Conservation (phyloP, 2,888 invertebrate species). For the Malthinus flaveolus region DNA sequence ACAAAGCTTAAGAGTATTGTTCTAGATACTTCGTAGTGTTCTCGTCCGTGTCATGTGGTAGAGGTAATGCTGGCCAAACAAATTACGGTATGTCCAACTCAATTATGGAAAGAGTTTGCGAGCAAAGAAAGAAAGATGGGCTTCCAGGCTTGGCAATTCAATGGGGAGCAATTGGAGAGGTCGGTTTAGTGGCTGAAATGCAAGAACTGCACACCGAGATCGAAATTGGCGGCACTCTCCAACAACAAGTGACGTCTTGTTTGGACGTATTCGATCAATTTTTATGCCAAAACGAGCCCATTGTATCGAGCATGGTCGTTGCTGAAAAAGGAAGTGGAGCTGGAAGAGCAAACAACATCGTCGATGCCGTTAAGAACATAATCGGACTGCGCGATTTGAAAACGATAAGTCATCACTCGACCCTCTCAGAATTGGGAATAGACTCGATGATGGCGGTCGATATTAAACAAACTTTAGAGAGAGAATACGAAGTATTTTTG, state of each 20-base stretch:
- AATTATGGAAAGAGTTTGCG: slow-evolving; percentile 86
- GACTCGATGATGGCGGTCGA: slow-evolving; percentile 98
- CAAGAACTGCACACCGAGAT: slow-evolving; percentile 26
- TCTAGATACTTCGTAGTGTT: slow-evolving; percentile 82
- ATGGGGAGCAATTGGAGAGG: slow-evolving; percentile 93
- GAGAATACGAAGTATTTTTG: slow-evolving; percentile 85
- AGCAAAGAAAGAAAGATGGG: slow-evolving; percentile 68
- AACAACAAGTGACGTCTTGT: slow-evolving; percentile 68
- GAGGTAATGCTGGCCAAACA: slow-evolving; percentile 89
- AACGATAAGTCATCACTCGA: slow-evolving; percentile 69
- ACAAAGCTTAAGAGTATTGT: not conserved
- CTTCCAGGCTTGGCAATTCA: slow-evolving; percentile 83
- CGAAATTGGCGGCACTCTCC: slow-evolving; percentile 65
- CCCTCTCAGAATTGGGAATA: slow-evolving; percentile 90
- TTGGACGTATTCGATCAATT: slow-evolving; percentile 67
- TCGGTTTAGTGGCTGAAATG: slow-evolving; percentile 66
- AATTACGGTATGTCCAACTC: slow-evolving; percentile 92
- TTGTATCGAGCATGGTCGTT: slow-evolving; percentile 84
- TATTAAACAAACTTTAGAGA: slow-evolving; percentile 88
- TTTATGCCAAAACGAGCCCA: slow-evolving; percentile 65
- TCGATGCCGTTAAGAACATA: slow-evolving; percentile 71
- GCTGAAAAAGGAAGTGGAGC: slow-evolving; percentile 76
- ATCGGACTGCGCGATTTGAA: slow-evolving; percentile 67
- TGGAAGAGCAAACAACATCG: slow-evolving; percentile 65
- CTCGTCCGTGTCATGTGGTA: slow-evolving; percentile 88